Evolutionary conservation across 2,797 vertebrate species (phyloP).

Genomic region (Enteromius thamalakanensis): DNA sequence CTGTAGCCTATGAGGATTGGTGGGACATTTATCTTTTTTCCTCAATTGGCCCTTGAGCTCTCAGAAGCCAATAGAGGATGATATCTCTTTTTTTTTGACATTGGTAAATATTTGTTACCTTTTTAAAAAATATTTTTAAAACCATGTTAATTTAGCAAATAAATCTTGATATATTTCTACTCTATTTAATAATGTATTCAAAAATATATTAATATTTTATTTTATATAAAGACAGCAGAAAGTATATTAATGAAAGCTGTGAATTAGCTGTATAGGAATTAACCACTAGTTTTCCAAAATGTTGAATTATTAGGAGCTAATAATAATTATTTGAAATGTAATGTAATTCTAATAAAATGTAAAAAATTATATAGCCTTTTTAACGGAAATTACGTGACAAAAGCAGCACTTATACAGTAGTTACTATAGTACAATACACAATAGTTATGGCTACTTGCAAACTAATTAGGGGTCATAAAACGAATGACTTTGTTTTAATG

Average conservation of each 20-base stretch:
- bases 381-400: neutral
- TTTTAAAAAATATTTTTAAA: too few species aligned
- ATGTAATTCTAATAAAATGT: too few species aligned
- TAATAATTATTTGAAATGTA: too few species aligned
- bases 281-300: too few species aligned
- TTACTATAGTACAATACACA: too few species aligned
- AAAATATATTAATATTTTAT: too few species aligned
- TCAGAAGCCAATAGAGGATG: neutral
- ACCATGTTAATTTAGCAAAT: neutral
- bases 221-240: too few species aligned
- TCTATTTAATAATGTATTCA: neutral
- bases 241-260: neutral
- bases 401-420: neutral
- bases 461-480: neutral
- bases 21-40: constrained; percentile 41
- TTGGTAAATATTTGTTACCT: too few species aligned
- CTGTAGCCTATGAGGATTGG: constrained; percentile 36
- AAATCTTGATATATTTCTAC: neutral
- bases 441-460: neutral
- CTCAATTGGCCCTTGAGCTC: constrained; percentile 14
- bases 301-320: too few species aligned
- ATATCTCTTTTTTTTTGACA: neutral
- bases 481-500: neutral
- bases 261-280: neutral
- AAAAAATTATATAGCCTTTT: neutral